phyloP scores from a whole-genome alignment of 1,140 invertebrate genomes.

The Heliconius hermathena region DNA sequence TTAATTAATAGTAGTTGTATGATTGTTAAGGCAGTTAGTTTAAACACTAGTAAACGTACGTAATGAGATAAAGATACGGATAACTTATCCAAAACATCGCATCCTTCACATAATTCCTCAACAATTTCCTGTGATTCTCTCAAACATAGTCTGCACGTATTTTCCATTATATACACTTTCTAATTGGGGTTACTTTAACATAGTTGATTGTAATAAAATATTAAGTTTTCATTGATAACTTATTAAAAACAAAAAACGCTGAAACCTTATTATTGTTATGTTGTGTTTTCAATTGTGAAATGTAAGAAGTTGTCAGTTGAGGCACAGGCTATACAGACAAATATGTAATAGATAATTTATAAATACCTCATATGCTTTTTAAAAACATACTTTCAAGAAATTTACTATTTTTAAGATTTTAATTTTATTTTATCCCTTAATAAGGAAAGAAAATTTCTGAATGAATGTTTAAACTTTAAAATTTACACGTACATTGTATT shows the following conservation, averaged over 20 bases:
- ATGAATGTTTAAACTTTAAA: no score
- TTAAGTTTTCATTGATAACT: background rate
- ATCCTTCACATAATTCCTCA: constrained; percentile 35
- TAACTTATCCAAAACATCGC: constrained; percentile 42
- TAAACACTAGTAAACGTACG: constrained; percentile 29
- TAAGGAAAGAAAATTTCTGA: no score
- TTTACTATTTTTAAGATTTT: no score
- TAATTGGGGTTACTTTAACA: background rate
- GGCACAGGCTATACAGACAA: background rate
- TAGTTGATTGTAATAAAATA: background rate
- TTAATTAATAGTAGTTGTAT: background rate
- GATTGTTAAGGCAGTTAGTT: background rate
- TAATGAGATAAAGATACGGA: constrained; percentile 37
- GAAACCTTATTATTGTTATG: background rate
- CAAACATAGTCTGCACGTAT: constrained; percentile 52
- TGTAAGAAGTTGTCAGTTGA: background rate
- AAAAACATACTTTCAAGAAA: no score
- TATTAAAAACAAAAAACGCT: background rate
- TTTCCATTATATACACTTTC: constrained; percentile 34
- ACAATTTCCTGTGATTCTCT: constrained; percentile 25
- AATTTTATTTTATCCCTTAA: no score
- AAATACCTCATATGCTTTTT: no score
- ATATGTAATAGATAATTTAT: background rate
- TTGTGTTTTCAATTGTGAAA: background rate
- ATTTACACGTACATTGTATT: no score